Evolutionary conservation across 2,113 vertebrate genomes (phyloP).

Genomic region (Steatornis caripensis): DNA sequence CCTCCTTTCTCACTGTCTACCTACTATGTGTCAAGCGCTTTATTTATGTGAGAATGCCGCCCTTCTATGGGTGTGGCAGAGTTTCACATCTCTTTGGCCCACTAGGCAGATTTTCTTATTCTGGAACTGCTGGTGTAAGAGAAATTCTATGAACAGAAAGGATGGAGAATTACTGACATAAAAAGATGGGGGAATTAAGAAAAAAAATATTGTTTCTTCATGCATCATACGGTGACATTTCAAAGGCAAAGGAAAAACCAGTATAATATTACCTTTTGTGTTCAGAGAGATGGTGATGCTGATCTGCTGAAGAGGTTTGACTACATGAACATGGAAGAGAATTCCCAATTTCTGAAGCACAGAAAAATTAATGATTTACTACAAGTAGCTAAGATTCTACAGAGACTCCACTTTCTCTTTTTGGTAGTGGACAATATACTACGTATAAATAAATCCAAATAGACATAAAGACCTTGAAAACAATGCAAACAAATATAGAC

Average conservation of each 20-base stretch:
- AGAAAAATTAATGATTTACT: background rate
- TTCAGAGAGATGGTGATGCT: background rate
- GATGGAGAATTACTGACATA: background rate
- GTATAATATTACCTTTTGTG: background rate
- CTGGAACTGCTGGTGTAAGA: background rate
- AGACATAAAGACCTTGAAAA: background rate
- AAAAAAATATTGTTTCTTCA: background rate
- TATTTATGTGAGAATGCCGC: fast-evolving
- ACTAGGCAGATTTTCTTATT: background rate
- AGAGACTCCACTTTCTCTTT: background rate
- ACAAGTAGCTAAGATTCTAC: background rate
- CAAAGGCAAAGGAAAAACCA: background rate
- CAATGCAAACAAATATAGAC: background rate
- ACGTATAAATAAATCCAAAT: background rate
- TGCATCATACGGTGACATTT: background rate
- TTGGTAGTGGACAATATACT: background rate
- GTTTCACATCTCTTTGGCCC: background rate
- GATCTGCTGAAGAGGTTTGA: background rate
- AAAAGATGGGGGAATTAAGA: background rate
- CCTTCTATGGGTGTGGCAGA: background rate
- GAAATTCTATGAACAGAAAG: background rate
- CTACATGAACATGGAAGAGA: background rate
- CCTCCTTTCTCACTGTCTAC: background rate
- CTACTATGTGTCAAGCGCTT: background rate
- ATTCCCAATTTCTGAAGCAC: background rate